A percentile compares a stretch with the other conserved stretches of the same genome.
Evolutionary conservation across 2,888 invertebrate genomes (phyloP).

Genomic region (Strigamia transsilvanica): DNA sequence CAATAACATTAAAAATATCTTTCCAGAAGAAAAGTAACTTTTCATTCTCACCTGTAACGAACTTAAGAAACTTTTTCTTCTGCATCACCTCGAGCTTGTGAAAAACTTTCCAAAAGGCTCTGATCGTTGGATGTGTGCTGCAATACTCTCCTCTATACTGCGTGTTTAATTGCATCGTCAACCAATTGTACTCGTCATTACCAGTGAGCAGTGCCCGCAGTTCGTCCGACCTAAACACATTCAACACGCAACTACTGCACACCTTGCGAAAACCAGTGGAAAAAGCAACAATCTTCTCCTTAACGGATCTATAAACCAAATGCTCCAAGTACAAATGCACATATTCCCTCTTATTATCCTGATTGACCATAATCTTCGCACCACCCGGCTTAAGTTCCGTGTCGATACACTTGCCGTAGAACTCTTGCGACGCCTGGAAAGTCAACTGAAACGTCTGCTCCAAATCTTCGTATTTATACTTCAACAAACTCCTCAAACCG

Average conservation of each 20-base stretch:
- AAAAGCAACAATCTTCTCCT: background rate
- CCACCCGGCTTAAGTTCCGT: conserved; percentile 1
- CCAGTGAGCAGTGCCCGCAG: background rate
- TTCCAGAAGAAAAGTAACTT: too few relatives aligned
- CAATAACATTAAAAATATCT: too few relatives aligned
- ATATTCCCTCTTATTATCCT: conserved; percentile 2
- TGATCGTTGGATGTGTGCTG: background rate
- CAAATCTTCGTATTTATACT: background rate
- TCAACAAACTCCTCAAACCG: background rate
- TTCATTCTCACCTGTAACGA: background rate
- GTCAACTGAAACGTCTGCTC: background rate
- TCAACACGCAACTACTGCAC: conserved; percentile 2
- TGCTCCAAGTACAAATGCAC: conserved; percentile 22
- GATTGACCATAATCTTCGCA: background rate
- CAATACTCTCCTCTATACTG: conserved; percentile 7
- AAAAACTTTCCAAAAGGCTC: conserved; percentile 23
- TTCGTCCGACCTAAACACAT: background rate
- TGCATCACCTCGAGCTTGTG: background rate
- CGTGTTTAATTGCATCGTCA: background rate
- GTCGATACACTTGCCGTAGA: background rate
- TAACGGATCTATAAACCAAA: background rate
- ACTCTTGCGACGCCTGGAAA: background rate
- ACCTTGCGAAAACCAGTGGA: background rate
- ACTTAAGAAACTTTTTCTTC: conserved; percentile 13
- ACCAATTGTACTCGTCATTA: conserved; percentile 14